Conservation (phyloP, 2,888 invertebrate species). For the Spodoptera littoralis region DNA sequence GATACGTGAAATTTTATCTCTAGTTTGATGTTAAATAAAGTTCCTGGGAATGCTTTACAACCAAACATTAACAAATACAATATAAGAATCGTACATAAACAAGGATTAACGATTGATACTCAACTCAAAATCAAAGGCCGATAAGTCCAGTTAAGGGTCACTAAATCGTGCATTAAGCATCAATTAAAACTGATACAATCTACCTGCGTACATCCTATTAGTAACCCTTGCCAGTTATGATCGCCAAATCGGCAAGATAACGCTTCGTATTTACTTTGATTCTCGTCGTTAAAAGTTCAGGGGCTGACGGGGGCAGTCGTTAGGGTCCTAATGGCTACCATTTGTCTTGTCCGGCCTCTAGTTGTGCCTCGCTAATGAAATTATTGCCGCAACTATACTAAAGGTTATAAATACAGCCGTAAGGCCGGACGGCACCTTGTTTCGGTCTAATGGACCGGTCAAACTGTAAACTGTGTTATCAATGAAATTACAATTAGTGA, state of each 20-base stretch:
- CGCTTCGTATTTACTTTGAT: constrained; percentile 88
- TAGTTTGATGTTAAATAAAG: neutral
- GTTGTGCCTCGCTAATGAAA: constrained; percentile 89
- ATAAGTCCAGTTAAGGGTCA: constrained; percentile 57
- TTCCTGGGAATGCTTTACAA: too few relatives aligned
- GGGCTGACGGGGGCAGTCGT: constrained; percentile 87
- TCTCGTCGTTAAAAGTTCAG: constrained; percentile 88
- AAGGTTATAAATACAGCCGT: constrained; percentile 87
- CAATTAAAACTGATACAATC: constrained; percentile 69
- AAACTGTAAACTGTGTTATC: constrained; percentile 89
- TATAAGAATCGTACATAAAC: constrained; percentile 7
- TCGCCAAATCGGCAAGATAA: constrained; percentile 87
- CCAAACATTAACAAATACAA: constrained; percentile 6
- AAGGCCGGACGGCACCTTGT: constrained; percentile 87
- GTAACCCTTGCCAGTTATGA: constrained; percentile 85
- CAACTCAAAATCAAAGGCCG: constrained; percentile 40
- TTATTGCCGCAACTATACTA: constrained; percentile 89
- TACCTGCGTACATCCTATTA: constrained; percentile 80
- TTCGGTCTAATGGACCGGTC: constrained; percentile 88
- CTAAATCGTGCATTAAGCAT: constrained; percentile 60
- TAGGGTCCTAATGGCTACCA: constrained; percentile 88
- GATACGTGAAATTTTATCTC: constrained; percentile 1
- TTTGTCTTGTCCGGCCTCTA: constrained; percentile 89
- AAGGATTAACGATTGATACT: constrained; percentile 39
- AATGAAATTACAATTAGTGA: constrained; percentile 88